Conservation (phyloP, 2,888 invertebrate genomes). For the Isotomurus palustris region DNA sequence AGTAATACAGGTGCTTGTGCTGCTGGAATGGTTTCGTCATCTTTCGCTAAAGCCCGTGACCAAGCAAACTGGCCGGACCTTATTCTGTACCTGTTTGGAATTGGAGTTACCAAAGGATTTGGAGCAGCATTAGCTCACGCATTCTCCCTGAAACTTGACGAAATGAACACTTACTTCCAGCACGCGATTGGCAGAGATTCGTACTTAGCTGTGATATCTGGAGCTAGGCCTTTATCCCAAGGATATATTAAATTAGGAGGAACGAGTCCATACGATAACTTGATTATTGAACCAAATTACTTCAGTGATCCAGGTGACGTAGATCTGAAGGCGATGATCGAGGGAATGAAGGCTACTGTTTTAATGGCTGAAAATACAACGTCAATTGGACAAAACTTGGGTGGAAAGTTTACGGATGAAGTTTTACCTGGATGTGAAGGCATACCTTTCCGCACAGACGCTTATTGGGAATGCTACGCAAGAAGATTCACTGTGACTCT, state of each 20-base stretch:
- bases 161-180: conserved; percentile 14
- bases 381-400: conserved; percentile 11
- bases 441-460: conserved; percentile 18
- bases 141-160: conserved; percentile 21
- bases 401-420: conserved; percentile 20
- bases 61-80: conserved; percentile 29
- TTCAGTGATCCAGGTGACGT: conserved; percentile 18
- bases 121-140: conserved; percentile 29
- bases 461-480: conserved; percentile 18
- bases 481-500: conserved; percentile 17
- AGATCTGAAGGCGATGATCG: conserved; percentile 10
- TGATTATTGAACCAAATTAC: conserved; percentile 23
- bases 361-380: conserved; percentile 2
- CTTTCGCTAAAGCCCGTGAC: conserved; percentile 21
- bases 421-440: conserved; percentile 30
- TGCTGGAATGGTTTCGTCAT: conserved; percentile 16
- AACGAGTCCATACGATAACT: conserved; percentile 15
- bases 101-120: neutral
- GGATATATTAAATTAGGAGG: conserved; percentile 19
- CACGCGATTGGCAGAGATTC: conserved; percentile 19
- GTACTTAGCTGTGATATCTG: conserved; percentile 27
- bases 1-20: conserved; percentile 29
- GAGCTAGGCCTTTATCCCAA: conserved; percentile 21
- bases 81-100: conserved; percentile 28
- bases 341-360: neutral